Conservation (phyloP, 2,888 invertebrate species). For the Stegana nigrithorax region DNA sequence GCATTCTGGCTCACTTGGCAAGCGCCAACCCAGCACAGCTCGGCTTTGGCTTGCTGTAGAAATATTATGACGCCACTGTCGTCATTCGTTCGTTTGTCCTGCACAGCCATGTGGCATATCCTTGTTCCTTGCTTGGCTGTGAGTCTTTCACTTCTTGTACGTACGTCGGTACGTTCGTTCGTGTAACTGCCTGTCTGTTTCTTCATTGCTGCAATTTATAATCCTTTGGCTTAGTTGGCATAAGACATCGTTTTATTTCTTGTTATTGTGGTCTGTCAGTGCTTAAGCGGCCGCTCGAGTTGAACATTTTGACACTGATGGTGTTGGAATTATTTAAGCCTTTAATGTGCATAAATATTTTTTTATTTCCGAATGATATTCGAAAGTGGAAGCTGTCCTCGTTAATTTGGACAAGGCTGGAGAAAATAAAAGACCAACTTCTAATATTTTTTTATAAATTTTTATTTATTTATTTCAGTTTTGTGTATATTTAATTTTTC, state of each 20-base stretch:
- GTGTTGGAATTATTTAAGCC: conserved; percentile 45
- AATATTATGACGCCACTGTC: conserved; percentile 58
- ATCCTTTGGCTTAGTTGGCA: conserved; percentile 56
- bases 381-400: background rate
- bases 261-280: conserved; percentile 50
- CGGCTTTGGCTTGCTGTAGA: conserved; percentile 42
- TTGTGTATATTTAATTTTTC: conserved; percentile 16
- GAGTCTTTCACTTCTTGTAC: too few relatives aligned
- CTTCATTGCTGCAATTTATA: conserved; percentile 56
- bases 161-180: background rate
- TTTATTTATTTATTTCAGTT: too few relatives aligned
- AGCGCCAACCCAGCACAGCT: conserved; percentile 29
- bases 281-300: conserved; percentile 43
- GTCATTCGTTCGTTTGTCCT: too few relatives aligned
- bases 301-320: conserved; percentile 58
- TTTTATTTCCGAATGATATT: conserved; percentile 19
- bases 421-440: background rate
- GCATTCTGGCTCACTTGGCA: conserved; percentile 16
- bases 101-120: background rate
- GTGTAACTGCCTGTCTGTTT: background rate
- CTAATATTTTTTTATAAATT: background rate
- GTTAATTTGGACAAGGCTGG: too few relatives aligned
- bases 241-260: conserved; percentile 55
- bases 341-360: conserved; percentile 52
- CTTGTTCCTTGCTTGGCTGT: conserved; percentile 8